These are phyloP conservation scores for Andricus grossulariae DNA, from an alignment of 1,140 invertebrate species.

Conservation along the genomic window DNA sequence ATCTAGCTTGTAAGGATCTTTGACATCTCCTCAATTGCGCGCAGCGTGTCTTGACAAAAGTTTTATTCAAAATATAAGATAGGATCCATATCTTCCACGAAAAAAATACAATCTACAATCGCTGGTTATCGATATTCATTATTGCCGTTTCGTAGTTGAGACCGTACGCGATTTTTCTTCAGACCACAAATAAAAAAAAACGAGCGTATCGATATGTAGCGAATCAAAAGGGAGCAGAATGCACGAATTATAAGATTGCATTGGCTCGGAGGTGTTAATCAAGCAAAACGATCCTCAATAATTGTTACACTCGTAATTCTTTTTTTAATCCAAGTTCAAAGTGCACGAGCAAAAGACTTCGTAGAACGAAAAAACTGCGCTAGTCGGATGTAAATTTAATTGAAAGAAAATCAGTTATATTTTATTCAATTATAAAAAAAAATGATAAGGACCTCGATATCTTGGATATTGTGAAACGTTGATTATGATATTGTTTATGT, in stretches of 20 bases:
- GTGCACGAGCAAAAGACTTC: conserved; percentile 30
- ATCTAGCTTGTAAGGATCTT: conserved; percentile 58
- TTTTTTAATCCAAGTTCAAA: conserved; percentile 26
- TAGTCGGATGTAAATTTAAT: background rate
- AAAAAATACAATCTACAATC: conserved; percentile 45
- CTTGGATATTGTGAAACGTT: conserved; percentile 51
- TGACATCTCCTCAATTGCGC: conserved; percentile 56
- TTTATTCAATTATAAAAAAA: background rate
- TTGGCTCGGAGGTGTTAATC: conserved; percentile 10
- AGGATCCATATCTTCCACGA: conserved; percentile 57
- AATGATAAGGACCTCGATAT: conserved; percentile 51
- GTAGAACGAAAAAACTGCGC: background rate
- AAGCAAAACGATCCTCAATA: background rate
- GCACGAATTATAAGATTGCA: conserved; percentile 26
- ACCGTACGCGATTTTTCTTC: conserved; percentile 1
- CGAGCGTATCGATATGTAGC: conserved; percentile 16
- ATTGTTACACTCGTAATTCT: conserved; percentile 29
- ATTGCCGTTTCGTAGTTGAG: conserved; percentile 41
- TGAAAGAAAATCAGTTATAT: background rate
- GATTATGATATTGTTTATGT: conserved; percentile 37
- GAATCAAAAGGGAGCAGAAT: conserved; percentile 13
- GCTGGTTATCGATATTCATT: conserved; percentile 43
- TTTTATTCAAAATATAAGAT: conserved; percentile 43
- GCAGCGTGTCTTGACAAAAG: conserved; percentile 51
- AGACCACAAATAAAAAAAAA: background rate